These are phyloP conservation scores for Psilopsiagon aurifrons DNA, from an alignment of 2,113 vertebrate genomes.

Conservation along the genomic window DNA sequence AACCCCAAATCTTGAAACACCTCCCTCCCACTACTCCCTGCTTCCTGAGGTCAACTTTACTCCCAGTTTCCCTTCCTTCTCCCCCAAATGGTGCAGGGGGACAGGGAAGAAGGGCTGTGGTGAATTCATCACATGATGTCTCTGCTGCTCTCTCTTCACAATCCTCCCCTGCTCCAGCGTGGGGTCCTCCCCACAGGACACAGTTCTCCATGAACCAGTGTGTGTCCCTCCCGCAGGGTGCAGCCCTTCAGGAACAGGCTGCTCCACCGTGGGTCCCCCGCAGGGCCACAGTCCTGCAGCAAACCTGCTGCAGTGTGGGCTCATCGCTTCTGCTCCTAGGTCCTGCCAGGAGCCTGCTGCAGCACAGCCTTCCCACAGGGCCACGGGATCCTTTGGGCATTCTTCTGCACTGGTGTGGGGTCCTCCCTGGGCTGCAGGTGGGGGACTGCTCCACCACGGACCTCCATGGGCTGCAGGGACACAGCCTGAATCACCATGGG, in stretches of 20 bases:
- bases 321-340: background rate
- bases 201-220: no score
- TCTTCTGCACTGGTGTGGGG: background rate
- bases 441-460: no score
- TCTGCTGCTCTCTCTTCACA: background rate
- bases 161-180: background rate
- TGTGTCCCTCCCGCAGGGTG: no score
- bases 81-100: background rate
- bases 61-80: background rate
- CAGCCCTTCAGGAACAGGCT: background rate
- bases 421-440: background rate
- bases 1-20: background rate
- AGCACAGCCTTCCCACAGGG: no score
- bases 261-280: no score
- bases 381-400: background rate
- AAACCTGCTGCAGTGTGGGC: background rate
- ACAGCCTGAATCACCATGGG: background rate
- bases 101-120: background rate
- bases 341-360: background rate
- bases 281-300: background rate
- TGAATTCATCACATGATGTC: no score
- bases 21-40: background rate
- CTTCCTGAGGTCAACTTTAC: no score
- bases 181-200: background rate
- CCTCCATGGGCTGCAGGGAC: background rate